phyloP scores from a whole-genome alignment of 92 coral and sea anemone species.

The Porites divaricata region DNA sequence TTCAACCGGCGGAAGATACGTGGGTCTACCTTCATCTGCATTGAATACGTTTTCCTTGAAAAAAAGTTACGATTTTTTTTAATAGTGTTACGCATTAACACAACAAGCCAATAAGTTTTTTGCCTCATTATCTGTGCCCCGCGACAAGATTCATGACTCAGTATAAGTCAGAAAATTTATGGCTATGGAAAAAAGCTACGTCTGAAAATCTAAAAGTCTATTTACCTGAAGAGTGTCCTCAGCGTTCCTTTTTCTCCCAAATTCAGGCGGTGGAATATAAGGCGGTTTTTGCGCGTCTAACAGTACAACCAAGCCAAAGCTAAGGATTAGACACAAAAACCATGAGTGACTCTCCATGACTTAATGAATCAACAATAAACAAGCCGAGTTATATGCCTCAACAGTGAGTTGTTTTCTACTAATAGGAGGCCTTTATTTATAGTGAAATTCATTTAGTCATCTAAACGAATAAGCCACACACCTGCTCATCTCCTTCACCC shows the following conservation, averaged over 20 bases:
- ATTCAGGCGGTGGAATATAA: not conserved
- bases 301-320: not conserved
- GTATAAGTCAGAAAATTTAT: no score
- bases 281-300: not conserved
- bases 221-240: constrained; percentile 2
- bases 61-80: not conserved
- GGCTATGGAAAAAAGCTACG: not conserved
- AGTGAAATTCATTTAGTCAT: not conserved
- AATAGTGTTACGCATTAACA: no score
- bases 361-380: not conserved
- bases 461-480: not conserved
- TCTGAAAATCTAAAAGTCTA: not conserved
- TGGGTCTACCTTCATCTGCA: not conserved
- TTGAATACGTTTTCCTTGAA: not conserved
- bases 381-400: not conserved
- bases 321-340: not conserved
- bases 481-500: not conserved
- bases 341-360: not conserved
- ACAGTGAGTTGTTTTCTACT: not conserved
- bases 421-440: not conserved
- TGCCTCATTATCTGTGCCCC: no score
- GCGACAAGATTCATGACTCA: no score
- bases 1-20: constrained; percentile 22
- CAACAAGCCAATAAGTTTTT: no score
- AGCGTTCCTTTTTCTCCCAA: not conserved